A percentile compares a stretch with the other conserved stretches of the same genome.
Conservation (phyloP, 1,140 invertebrate species). For the Branchinecta lindahli region DNA sequence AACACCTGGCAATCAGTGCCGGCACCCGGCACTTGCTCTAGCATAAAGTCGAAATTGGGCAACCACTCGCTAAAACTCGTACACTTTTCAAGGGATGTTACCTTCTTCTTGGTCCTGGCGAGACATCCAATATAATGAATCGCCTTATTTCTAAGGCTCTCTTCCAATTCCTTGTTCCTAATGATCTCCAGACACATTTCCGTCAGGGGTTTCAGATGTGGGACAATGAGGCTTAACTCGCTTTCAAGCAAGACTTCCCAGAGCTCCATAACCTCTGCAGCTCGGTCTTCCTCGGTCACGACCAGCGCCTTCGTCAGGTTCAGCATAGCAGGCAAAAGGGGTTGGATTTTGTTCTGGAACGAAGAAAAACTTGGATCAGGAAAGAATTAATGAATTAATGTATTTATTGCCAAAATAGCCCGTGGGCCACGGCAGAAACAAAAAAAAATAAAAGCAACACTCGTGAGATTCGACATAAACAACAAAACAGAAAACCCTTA, state of each 20-base stretch:
- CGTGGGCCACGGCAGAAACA: slow-evolving; percentile 1
- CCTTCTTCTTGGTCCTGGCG: slow-evolving; percentile 50
- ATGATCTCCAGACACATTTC: slow-evolving; percentile 48
- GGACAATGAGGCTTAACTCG: slow-evolving; percentile 43
- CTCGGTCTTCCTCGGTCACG: slow-evolving; percentile 38
- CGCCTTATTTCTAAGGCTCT: slow-evolving; percentile 46
- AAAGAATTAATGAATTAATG: slow-evolving; percentile 15
- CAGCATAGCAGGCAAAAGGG: slow-evolving; percentile 44
- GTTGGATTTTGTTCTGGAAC: slow-evolving; percentile 40
- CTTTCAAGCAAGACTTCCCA: slow-evolving; percentile 54
- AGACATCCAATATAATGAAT: slow-evolving; percentile 47
- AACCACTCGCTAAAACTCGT: too few relatives aligned
- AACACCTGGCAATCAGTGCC: too few relatives aligned
- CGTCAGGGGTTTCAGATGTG: slow-evolving; percentile 45
- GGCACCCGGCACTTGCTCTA: too few relatives aligned
- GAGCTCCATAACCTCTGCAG: slow-evolving; percentile 48
- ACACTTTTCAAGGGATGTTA: slow-evolving; percentile 21
- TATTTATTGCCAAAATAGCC: too few relatives aligned
- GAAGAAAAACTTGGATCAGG: slow-evolving; percentile 22
- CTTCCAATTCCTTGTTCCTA: slow-evolving; percentile 38
- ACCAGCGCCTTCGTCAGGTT: slow-evolving; percentile 40
- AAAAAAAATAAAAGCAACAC: slow-evolving; percentile 13
- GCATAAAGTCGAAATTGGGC: too few relatives aligned
- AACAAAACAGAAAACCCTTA: too few relatives aligned
- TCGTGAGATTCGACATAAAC: not conserved